Evolutionary conservation across 2,888 invertebrate species (phyloP).

Genomic region (Sicus ferrugineus): DNA sequence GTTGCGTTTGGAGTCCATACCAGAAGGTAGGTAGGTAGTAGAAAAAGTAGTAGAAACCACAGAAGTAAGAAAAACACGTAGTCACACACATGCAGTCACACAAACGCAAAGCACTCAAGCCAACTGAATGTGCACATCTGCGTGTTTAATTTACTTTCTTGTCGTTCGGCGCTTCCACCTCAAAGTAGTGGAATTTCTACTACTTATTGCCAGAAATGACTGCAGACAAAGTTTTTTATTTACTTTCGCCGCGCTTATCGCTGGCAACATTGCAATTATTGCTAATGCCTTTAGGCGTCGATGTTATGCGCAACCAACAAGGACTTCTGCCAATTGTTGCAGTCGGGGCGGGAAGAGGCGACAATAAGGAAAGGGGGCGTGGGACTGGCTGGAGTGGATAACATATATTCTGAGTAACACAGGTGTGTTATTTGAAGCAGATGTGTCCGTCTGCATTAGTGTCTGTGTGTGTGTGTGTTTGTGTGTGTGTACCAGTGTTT

Average conservation of each 20-base stretch:
- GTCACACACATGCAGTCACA: neutral
- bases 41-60: slow-evolving; percentile 1
- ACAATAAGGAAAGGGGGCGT: neutral
- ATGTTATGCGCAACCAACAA: slow-evolving; percentile 25
- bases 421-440: slow-evolving; percentile 24
- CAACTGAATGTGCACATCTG: slow-evolving; percentile 31
- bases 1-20: slow-evolving; percentile 35
- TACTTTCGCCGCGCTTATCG: slow-evolving; percentile 38
- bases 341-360: slow-evolving; percentile 12
- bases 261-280: slow-evolving; percentile 51
- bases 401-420: slow-evolving; percentile 46
- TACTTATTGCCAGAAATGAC: slow-evolving; percentile 34
- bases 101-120: slow-evolving; percentile 5
- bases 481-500: slow-evolving; percentile 32
- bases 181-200: neutral
- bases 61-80: neutral
- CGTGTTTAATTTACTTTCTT: slow-evolving; percentile 25
- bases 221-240: slow-evolving; percentile 41
- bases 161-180: neutral
- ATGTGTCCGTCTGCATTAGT: slow-evolving; percentile 1
- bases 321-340: slow-evolving; percentile 33
- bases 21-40: slow-evolving; percentile 19
- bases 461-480: slow-evolving; percentile 37
- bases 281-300: slow-evolving; percentile 59
- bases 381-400: slow-evolving; percentile 32